A percentile compares a stretch with the other conserved stretches of the same genome.
These are phyloP conservation scores for Gadopsis marmoratus DNA, from an alignment of 2,797 vertebrate genomes.

Conservation along the genomic window DNA sequence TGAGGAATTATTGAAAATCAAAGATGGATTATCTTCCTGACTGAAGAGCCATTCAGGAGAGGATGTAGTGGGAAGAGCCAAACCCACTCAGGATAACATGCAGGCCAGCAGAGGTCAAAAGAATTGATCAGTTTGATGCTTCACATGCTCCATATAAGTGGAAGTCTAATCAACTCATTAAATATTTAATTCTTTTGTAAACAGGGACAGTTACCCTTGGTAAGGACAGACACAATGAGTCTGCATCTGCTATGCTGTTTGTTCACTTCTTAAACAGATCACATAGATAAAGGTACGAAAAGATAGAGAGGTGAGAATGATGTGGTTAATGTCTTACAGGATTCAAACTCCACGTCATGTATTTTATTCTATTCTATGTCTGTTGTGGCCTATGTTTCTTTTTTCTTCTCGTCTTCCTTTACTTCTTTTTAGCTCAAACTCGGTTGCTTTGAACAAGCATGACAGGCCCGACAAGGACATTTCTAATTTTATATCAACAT, in stretches of 20 bases:
- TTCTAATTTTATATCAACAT: constrained; percentile 59
- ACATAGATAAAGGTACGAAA: background rate
- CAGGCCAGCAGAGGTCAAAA: constrained; percentile 22
- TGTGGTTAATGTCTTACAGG: background rate
- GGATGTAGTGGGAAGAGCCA: constrained; percentile 33
- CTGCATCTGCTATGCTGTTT: background rate
- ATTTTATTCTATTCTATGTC: background rate
- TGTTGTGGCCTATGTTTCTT: background rate
- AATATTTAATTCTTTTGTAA: constrained; percentile 27
- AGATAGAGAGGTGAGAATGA: background rate
- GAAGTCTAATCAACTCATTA: constrained; percentile 32
- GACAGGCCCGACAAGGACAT: constrained; percentile 50
- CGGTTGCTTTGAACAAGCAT: background rate
- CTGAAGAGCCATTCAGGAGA: constrained; percentile 13
- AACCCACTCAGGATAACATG: constrained; percentile 38
- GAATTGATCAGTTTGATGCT: constrained; percentile 44
- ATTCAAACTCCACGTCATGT: background rate
- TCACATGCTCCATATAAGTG: constrained; percentile 1
- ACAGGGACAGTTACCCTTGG: constrained; percentile 1
- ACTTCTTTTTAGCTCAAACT: background rate
- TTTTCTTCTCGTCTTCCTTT: background rate
- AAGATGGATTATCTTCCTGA: constrained; percentile 52
- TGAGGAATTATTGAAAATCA: constrained; percentile 61
- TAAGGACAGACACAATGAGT: constrained; percentile 5
- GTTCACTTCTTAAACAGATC: background rate